Evolutionary conservation across 1,140 invertebrate genomes (phyloP), one percentile per base, ranked within the genome.

Genomic region (Drosophila aff.): DNA sequence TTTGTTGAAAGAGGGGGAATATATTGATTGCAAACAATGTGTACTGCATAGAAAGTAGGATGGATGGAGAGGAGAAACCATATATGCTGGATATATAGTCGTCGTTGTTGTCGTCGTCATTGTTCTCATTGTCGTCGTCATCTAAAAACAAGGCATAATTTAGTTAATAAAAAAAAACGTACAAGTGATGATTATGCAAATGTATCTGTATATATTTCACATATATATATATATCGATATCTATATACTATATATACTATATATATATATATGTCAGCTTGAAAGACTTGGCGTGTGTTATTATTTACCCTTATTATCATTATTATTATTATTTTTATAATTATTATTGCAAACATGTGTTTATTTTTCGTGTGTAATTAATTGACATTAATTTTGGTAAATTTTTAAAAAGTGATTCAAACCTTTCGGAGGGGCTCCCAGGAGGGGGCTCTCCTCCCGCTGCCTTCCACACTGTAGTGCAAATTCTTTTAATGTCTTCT

Each of bases 111-210:
- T 71, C 47, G 69, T 71, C 47, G 31, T 33, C 26, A 16, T 49
- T 28, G 26, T 50, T 49, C 43, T 72, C 69, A 71, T 72, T 41
- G 44, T 69, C 65, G 38, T 69, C 68, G 38, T 69, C 67, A 53
- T 43, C 61, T 23, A 23, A 23, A 63, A 77, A 55, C 44, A 41
- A 63, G 72, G 49, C 62, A 55, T 62, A 60, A 72, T 57, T 76
- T 81, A 75, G 72, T 76, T 66, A 31, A 79, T 62, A 44, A 62
- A 7, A 31, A 21, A 9, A 53, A 23, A 84, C 76, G 81, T 84
- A 77, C 72, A 84, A 84, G 81, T 84, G 81, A 73, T 84, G 77
- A 71, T 47, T 38, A 78, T 65, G 57, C 28, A 53, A 40, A 26
- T 44, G 28, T 61, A 47, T 61, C 15, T 66, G 31, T 47, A 55